Evolutionary conservation across 2,113 vertebrate genomes (phyloP), one percentile per base, ranked within the genome.

Genomic region (Conger conger): DNA sequence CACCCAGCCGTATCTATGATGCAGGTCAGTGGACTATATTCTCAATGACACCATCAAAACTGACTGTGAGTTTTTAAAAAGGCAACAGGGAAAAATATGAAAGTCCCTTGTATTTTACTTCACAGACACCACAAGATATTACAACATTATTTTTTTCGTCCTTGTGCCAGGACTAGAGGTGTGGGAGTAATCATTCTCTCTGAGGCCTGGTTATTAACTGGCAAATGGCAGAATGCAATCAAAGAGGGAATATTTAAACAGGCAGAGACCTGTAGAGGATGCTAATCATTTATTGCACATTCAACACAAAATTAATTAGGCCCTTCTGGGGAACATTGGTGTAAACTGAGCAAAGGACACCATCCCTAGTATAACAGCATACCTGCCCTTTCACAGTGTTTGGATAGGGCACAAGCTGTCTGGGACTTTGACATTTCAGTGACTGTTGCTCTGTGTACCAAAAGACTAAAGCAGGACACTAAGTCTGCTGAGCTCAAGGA

Each of bases 191-290:
- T 60, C 83, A 15, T 18, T 79, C 76, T 63, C 13, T n/a, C 42
- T 5, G 17, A 15, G 27, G 18, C 53, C 8, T n/a, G 42, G 84
- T 90, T 89, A 91, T 89, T 93, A 88, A 92, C 85, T 85, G 87
- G 82, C 2, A 33, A 60, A 73, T 42, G 4, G 13, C 84, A 82
- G 13, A 30, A 76, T 73, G 85, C 82, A 90, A 88, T 89, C 88
- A 82, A 79, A 20, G 9, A 87, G 82, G 60, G 87, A 50, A 77
- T 89, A 90, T 89, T 83, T 84, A 87, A 85, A 87, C 30, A 63
- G 23, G 42, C 76, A 38, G 79, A 15, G 82, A 82, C 16, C 30
- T 81, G 82, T 76, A 76, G 86, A 88, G 77, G 76, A 73, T 27
- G 36, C 0, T 30, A 0, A 73, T 37, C 36, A 85, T 92, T 90